These are phyloP conservation scores for Dinocampus coccinellae DNA, from an alignment of 2,888 invertebrate genomes.

Conservation along the genomic window DNA sequence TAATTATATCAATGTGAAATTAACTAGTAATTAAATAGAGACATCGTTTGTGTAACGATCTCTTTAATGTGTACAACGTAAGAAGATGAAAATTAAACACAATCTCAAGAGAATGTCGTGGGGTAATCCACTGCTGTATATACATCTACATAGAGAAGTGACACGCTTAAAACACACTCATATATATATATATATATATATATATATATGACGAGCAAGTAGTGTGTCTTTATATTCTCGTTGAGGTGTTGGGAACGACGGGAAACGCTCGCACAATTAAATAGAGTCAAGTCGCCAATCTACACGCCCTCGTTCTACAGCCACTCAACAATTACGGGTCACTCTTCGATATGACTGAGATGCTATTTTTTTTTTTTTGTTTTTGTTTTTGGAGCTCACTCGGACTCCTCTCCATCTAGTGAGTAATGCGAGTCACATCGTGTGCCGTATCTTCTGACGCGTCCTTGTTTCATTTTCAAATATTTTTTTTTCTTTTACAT, in stretches of 20 bases:
- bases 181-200: too few relatives aligned
- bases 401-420: constrained; percentile 12
- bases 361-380: too few relatives aligned
- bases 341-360: too few relatives aligned
- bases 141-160: too few relatives aligned
- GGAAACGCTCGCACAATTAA: constrained; percentile 25
- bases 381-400: not conserved
- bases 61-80: not conserved
- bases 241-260: constrained; percentile 8
- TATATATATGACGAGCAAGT: not conserved
- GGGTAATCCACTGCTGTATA: too few relatives aligned
- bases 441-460: constrained; percentile 26
- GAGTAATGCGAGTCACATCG: constrained; percentile 7
- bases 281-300: constrained; percentile 30
- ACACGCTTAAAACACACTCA: too few relatives aligned
- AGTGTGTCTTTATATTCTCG: constrained; percentile 14
- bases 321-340: constrained; percentile 27
- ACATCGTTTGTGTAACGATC: not conserved
- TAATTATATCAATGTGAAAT: not conserved
- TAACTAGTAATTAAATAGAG: not conserved
- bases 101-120: not conserved
- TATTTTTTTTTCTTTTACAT: not conserved
- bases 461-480: constrained; percentile 6
- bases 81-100: not conserved
- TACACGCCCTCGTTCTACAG: constrained; percentile 18